A percentile compares a stretch with the other conserved stretches of the same genome.
Evolutionary conservation across 2,113 vertebrate genomes (phyloP).

Genomic region (Myotis brandtii): DNA sequence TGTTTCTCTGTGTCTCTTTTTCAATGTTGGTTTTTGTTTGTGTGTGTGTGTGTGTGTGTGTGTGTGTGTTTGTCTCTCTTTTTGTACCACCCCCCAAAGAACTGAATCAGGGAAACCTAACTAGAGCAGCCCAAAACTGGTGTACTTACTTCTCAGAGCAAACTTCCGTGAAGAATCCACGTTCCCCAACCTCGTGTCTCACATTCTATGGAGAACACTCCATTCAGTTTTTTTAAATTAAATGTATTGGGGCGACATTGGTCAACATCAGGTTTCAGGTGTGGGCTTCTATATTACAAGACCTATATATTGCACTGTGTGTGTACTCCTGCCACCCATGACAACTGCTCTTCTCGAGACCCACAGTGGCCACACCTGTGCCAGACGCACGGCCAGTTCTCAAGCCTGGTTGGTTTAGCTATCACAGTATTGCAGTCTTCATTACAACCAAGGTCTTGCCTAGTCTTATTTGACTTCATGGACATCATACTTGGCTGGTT

Average conservation of each 20-base stretch:
- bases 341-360: not conserved
- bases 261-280: too few species aligned
- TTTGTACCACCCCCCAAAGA: not conserved
- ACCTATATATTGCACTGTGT: too few species aligned
- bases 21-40: not conserved
- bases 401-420: not conserved
- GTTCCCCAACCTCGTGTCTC: too few species aligned
- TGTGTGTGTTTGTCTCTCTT: not conserved
- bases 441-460: not conserved
- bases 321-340: not conserved
- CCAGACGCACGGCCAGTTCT: not conserved
- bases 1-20: not conserved
- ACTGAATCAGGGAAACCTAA: not conserved
- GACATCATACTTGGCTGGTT: accelerated
- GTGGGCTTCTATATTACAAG: too few species aligned
- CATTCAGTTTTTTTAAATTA: not conserved
- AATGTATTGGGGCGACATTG: too few species aligned
- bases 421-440: accelerated
- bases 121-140: not conserved
- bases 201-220: not conserved
- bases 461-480: accelerated
- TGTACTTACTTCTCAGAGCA: not conserved
- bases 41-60: too few species aligned
- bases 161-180: not conserved
- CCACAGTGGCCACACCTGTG: not conserved